These are phyloP conservation scores for Cheirogaleus major DNA, from an alignment of 2,797 vertebrate species.

Conservation along the genomic window DNA sequence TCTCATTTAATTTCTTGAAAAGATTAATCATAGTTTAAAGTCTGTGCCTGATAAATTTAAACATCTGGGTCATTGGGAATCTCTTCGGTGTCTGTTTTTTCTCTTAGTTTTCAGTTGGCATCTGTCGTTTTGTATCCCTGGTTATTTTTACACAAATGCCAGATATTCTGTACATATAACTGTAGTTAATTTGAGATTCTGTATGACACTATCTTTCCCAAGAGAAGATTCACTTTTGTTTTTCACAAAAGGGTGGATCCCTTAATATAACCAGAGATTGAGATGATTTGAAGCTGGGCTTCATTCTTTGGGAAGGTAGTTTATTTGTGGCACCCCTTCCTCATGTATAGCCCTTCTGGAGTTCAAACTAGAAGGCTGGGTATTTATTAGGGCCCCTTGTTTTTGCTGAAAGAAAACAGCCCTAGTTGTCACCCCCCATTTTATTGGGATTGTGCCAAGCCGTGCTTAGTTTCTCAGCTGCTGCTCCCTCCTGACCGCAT, in stretches of 20 bases:
- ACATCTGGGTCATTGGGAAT: background rate
- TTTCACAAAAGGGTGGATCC: background rate
- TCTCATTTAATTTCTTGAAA: background rate
- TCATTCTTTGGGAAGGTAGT: background rate
- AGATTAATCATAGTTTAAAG: background rate
- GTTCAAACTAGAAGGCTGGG: background rate
- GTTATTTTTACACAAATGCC: background rate
- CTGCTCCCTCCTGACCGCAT: rapidly evolving
- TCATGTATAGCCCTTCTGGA: background rate
- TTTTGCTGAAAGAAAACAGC: background rate
- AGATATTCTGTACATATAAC: background rate
- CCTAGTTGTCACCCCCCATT: rapidly evolving
- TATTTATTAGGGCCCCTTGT: background rate
- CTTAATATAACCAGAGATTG: background rate
- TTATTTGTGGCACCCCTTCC: background rate
- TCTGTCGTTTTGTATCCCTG: background rate
- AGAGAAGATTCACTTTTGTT: background rate
- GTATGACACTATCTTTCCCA: background rate
- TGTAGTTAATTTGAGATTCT: background rate
- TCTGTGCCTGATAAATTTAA: background rate
- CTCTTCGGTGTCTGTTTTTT: background rate
- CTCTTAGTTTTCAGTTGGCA: background rate
- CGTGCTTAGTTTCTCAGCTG: background rate
- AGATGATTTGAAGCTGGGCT: background rate
- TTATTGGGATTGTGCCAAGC: too few relatives aligned